A percentile compares a stretch with the other conserved stretches of the same genome.
Conservation (phyloP, 2,113 vertebrate species). For the Syrmaticus mikado region DNA sequence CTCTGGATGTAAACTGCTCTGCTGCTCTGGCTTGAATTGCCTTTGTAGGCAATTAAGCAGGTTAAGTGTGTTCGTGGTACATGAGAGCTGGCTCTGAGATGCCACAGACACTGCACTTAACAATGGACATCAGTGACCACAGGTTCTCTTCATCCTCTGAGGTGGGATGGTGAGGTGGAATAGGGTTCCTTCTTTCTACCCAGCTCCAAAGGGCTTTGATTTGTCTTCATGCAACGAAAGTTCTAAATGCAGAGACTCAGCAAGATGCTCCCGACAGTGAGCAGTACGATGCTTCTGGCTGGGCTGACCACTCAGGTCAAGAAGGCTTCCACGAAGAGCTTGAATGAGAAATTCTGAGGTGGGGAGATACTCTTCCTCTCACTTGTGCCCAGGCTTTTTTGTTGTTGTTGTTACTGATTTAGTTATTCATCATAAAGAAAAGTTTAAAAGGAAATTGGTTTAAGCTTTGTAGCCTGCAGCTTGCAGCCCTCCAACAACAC, state of each 20-base stretch:
- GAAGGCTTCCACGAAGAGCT: neutral
- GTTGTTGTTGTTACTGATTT: neutral
- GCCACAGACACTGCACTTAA: neutral
- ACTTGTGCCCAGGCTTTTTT: neutral
- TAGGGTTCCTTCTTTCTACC: neutral
- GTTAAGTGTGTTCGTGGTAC: rapidly evolving
- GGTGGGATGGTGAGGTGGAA: neutral
- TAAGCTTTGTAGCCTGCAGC: neutral
- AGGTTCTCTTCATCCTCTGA: neutral
- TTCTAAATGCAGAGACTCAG: neutral
- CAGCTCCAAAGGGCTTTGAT: neutral
- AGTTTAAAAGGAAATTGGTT: neutral
- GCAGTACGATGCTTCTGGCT: no score
- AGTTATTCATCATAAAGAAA: neutral
- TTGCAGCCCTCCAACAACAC: neutral
- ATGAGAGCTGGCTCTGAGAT: neutral
- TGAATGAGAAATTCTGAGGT: neutral
- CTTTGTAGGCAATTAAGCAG: neutral
- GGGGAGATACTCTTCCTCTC: neutral
- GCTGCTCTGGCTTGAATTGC: neutral
- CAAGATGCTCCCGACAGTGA: neutral
- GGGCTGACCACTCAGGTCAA: neutral
- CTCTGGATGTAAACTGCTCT: neutral
- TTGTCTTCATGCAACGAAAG: neutral
- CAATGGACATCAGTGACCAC: neutral